phyloP scores from a whole-genome alignment of 2,797 vertebrate species.

The Falco naumanni region DNA sequence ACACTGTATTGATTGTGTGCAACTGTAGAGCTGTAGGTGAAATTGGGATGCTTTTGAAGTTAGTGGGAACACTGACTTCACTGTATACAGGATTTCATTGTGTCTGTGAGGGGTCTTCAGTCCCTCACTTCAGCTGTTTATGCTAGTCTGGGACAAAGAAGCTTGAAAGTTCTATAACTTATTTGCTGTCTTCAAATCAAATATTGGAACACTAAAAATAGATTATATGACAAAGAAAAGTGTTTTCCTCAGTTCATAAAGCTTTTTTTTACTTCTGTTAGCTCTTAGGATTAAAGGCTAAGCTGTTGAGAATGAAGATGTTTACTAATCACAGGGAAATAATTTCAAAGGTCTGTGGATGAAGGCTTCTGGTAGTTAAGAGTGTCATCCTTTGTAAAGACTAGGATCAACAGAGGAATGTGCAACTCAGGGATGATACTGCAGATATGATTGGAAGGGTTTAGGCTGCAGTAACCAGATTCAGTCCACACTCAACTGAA shows the following conservation, averaged over 20 bases:
- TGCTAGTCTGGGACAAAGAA: not conserved
- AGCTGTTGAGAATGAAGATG: not conserved
- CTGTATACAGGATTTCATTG: not conserved
- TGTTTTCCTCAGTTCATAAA: not conserved
- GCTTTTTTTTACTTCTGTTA: not conserved
- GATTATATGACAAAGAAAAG: not conserved
- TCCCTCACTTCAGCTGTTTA: not conserved
- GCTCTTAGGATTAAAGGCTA: conserved; percentile 7
- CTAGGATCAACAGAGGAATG: conserved; percentile 30
- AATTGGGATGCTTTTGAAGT: not conserved
- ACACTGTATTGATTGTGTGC: not conserved
- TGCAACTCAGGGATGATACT: not conserved
- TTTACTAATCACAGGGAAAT: not conserved
- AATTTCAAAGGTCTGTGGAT: not conserved
- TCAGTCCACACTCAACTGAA: not conserved
- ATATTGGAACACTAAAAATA: not conserved
- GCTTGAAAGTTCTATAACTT: not conserved
- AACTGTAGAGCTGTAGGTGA: not conserved
- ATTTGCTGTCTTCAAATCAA: not conserved
- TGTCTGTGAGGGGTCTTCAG: not conserved
- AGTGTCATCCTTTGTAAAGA: not conserved
- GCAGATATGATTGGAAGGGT: not conserved
- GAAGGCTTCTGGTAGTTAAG: not conserved
- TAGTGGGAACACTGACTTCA: not conserved
- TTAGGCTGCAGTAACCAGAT: not conserved